phyloP scores from a whole-genome alignment of 2,797 vertebrate species.

The Garrulus glandarius region DNA sequence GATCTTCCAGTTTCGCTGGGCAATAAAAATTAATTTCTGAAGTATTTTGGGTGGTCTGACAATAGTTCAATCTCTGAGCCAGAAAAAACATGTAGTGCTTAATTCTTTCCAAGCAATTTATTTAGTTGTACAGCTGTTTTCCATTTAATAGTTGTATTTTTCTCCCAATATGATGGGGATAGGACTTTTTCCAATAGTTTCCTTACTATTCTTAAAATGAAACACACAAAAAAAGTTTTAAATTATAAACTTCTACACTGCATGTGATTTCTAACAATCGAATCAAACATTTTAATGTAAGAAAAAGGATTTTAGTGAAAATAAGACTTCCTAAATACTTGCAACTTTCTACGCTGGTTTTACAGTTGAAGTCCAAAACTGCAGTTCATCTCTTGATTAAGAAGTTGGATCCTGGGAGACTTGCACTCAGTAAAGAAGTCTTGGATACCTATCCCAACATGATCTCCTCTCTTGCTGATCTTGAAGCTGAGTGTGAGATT shows the following conservation, averaged over 20 bases:
- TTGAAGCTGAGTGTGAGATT: not conserved
- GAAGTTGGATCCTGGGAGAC: not conserved
- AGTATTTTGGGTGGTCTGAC: slow-evolving; percentile 13
- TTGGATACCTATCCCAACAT: not conserved
- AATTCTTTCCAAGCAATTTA: slow-evolving; percentile 18
- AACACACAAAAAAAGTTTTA: not conserved
- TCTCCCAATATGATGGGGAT: not conserved
- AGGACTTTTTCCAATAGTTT: not conserved
- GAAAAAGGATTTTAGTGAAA: not conserved
- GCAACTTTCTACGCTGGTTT: not conserved
- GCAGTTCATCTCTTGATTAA: not conserved
- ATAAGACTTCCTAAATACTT: not conserved
- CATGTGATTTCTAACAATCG: not conserved
- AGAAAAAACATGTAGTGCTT: not conserved
- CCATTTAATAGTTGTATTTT: not conserved
- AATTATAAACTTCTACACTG: not conserved
- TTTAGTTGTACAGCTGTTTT: not conserved
- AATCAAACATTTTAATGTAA: not conserved
- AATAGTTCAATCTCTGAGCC: not conserved
- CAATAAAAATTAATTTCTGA: slow-evolving; percentile 12
- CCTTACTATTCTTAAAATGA: not conserved
- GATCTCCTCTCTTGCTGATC: not conserved
- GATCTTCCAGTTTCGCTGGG: not conserved
- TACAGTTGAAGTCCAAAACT: not conserved
- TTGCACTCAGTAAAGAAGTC: not conserved